A percentile compares a stretch with the other conserved stretches of the same genome.
Evolutionary conservation across 1,140 invertebrate species (phyloP).

Genomic region (Neelides sp.): DNA sequence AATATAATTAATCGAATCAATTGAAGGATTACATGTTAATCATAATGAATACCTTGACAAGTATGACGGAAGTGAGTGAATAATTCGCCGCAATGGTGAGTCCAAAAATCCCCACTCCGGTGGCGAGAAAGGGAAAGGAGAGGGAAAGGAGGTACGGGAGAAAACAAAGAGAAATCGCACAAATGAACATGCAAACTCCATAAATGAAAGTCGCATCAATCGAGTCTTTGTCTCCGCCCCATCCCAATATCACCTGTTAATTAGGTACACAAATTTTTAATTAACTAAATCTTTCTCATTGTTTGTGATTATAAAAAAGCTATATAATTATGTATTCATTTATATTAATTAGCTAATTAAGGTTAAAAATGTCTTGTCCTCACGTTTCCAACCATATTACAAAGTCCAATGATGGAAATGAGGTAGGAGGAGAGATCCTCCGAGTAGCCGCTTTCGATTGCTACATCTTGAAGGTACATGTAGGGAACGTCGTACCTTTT

Average conservation of each 20-base stretch:
- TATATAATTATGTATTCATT: no score
- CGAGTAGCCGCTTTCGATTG: slow-evolving; percentile 54
- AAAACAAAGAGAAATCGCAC: no score
- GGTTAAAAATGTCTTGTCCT: slow-evolving; percentile 35
- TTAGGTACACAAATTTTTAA: not conserved
- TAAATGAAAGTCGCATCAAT: slow-evolving; percentile 61
- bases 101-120: slow-evolving; percentile 59
- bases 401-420: slow-evolving; percentile 71
- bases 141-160: no score
- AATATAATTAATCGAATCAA: not conserved
- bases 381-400: slow-evolving; percentile 75
- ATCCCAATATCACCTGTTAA: slow-evolving; percentile 68
- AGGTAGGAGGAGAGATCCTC: slow-evolving; percentile 61
- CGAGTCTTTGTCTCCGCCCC: slow-evolving; percentile 66
- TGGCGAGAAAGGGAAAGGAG: no score
- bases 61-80: slow-evolving; percentile 68
- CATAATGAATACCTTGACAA: slow-evolving; percentile 51
- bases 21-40: not conserved
- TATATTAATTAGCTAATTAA: not conserved
- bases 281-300: not conserved
- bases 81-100: slow-evolving; percentile 77
- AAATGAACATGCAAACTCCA: slow-evolving; percentile 61
- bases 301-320: slow-evolving; percentile 3
- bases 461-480: slow-evolving; percentile 61
- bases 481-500: slow-evolving; percentile 67